These are phyloP conservation scores for Drosophila bunnanda DNA, from an alignment of 2,888 invertebrate species.

Conservation along the genomic window DNA sequence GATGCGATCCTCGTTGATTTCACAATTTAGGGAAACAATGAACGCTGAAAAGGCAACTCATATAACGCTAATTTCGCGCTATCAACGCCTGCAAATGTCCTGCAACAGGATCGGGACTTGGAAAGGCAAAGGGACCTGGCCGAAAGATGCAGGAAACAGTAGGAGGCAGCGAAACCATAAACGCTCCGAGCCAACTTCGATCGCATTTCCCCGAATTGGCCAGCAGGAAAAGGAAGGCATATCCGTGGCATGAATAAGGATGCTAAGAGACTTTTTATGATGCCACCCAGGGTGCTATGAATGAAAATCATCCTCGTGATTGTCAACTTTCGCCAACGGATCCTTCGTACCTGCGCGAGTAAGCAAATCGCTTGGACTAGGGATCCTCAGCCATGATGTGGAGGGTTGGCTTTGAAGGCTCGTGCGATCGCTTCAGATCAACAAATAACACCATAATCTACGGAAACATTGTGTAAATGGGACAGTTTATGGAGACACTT, in stretches of 20 bases:
- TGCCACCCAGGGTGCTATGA: constrained; percentile 77
- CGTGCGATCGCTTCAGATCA: constrained; percentile 3
- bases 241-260: constrained; percentile 68
- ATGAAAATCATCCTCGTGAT: constrained; percentile 62
- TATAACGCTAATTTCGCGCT: constrained; percentile 76
- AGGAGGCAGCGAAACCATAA: constrained; percentile 68
- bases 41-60: constrained; percentile 64
- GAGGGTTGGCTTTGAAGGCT: constrained; percentile 14
- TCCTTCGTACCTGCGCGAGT: constrained; percentile 43
- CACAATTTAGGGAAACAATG: constrained; percentile 67
- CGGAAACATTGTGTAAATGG: background rate
- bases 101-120: constrained; percentile 19
- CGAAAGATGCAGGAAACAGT: constrained; percentile 53
- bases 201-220: constrained; percentile 64
- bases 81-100: constrained; percentile 60
- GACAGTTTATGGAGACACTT: background rate
- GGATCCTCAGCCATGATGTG: background rate
- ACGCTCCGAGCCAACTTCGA: constrained; percentile 46
- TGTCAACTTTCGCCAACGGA: constrained; percentile 37
- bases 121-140: constrained; percentile 1
- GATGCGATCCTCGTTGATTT: constrained; percentile 59
- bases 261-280: constrained; percentile 82
- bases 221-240: constrained; percentile 42
- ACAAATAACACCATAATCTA: constrained; percentile 26
- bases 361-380: constrained; percentile 25